These are phyloP conservation scores for Myripristis jacobus DNA, from an alignment of 2,797 vertebrate species.

Conservation along the genomic window DNA sequence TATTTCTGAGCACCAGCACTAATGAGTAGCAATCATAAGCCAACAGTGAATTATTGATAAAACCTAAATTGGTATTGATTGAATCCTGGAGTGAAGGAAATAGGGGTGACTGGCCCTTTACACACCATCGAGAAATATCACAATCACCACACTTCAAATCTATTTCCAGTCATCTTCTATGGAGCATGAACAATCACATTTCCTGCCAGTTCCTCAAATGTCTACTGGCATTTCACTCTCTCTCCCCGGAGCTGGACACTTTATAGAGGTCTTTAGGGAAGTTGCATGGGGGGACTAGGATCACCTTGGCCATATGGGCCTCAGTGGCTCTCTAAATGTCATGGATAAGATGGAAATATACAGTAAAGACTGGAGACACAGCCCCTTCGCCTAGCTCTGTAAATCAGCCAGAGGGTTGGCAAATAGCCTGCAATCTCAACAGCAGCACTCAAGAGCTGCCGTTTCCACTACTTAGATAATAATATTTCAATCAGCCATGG, in stretches of 20 bases:
- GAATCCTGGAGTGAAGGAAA: slow-evolving; percentile 69
- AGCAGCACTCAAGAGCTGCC: neutral
- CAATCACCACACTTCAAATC: slow-evolving; percentile 46
- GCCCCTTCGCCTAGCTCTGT: slow-evolving; percentile 14
- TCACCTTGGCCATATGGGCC: slow-evolving; percentile 9
- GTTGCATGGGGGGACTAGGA: slow-evolving; percentile 19
- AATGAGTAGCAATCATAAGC: slow-evolving; percentile 74
- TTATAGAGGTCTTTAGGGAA: slow-evolving; percentile 38
- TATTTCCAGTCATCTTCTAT: slow-evolving; percentile 31
- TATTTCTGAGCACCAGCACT: slow-evolving; percentile 54
- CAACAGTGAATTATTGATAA: slow-evolving; percentile 86
- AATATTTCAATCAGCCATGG: slow-evolving; percentile 21
- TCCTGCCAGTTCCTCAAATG: slow-evolving; percentile 32
- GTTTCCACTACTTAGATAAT: neutral
- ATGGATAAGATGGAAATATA: slow-evolving; percentile 33
- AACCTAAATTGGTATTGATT: slow-evolving; percentile 84
- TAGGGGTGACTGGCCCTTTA: slow-evolving; percentile 34
- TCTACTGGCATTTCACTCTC: slow-evolving; percentile 48
- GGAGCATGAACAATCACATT: slow-evolving; percentile 48
- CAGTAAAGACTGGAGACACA: slow-evolving; percentile 15
- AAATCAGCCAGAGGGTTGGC: slow-evolving; percentile 25
- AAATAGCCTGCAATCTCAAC: slow-evolving; percentile 2
- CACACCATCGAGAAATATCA: slow-evolving; percentile 40
- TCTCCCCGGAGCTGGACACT: slow-evolving; percentile 35
- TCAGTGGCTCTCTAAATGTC: slow-evolving; percentile 38